phyloP scores from a whole-genome alignment of 2,797 vertebrate genomes.

The Lindbergichthys nudifrons region DNA sequence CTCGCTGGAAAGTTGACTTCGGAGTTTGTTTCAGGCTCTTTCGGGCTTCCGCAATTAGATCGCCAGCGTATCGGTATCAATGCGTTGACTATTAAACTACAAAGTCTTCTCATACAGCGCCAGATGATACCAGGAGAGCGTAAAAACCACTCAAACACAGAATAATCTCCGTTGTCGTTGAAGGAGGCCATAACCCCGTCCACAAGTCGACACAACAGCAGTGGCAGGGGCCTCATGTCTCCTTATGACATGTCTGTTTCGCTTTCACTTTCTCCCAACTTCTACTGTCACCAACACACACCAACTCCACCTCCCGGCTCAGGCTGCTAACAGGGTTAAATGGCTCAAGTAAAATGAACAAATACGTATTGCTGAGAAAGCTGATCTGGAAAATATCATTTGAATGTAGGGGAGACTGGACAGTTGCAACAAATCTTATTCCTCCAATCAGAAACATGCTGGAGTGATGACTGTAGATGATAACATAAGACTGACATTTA shows the following conservation, averaged over 20 bases:
- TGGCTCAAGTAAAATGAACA: neutral
- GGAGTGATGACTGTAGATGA: too few species aligned
- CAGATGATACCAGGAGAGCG: rapidly evolving
- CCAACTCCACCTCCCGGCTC: too few species aligned
- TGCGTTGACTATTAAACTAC: rapidly evolving
- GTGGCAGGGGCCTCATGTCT: rapidly evolving
- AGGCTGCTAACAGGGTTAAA: neutral
- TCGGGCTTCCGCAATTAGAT: rapidly evolving
- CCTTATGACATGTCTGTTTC: neutral
- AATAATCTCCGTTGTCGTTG: rapidly evolving
- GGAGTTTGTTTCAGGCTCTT: rapidly evolving
- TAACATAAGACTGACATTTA: too few species aligned
- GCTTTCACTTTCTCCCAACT: conserved; percentile 40
- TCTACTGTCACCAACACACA: neutral
- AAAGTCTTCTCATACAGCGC: rapidly evolving
- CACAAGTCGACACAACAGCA: rapidly evolving
- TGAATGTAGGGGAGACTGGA: too few species aligned
- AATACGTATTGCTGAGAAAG: neutral
- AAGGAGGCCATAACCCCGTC: rapidly evolving
- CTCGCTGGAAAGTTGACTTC: neutral
- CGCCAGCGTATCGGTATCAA: rapidly evolving
- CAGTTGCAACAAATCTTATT: too few species aligned
- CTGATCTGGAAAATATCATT: too few species aligned
- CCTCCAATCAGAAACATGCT: too few species aligned
- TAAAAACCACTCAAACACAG: rapidly evolving